A percentile compares a stretch with the other conserved stretches of the same genome.
phyloP scores from a whole-genome alignment of 2,888 invertebrate species.

The Eledone cirrhosa region DNA sequence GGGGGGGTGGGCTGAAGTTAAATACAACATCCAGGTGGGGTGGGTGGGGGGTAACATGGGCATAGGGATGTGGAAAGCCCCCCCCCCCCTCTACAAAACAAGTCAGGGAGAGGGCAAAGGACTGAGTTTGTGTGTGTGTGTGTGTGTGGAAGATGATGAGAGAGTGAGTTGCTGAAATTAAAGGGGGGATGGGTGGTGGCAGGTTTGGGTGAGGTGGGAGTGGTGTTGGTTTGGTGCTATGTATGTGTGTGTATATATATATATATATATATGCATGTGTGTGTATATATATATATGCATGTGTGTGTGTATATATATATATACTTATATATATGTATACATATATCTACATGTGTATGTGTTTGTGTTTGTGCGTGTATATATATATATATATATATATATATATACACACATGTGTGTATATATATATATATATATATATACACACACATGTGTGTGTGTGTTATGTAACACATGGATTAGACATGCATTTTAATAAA shows the following conservation, averaged over 20 bases:
- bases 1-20: too few species aligned
- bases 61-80: too few species aligned
- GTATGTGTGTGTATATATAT: not conserved
- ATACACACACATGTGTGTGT: not conserved
- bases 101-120: too few species aligned
- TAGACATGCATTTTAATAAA: too few species aligned
- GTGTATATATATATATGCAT: slow-evolving; percentile 8
- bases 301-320: not conserved
- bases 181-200: too few species aligned
- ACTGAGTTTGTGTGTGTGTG: not conserved
- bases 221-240: too few species aligned
- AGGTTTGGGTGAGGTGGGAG: too few species aligned
- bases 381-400: not conserved
- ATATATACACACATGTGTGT: not conserved
- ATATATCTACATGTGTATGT: not conserved
- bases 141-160: not conserved
- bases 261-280: slow-evolving; percentile 1
- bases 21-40: too few species aligned
- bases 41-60: too few species aligned
- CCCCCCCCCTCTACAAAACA: too few species aligned
- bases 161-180: not conserved
- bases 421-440: not conserved
- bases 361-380: not conserved
- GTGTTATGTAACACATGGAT: not conserved
- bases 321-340: not conserved